Percentiles rank a stretch among this genome's conserved stretches.
Evolutionary conservation across 2,888 invertebrate genomes (phyloP).

Genomic region (Agrochola lota): DNA sequence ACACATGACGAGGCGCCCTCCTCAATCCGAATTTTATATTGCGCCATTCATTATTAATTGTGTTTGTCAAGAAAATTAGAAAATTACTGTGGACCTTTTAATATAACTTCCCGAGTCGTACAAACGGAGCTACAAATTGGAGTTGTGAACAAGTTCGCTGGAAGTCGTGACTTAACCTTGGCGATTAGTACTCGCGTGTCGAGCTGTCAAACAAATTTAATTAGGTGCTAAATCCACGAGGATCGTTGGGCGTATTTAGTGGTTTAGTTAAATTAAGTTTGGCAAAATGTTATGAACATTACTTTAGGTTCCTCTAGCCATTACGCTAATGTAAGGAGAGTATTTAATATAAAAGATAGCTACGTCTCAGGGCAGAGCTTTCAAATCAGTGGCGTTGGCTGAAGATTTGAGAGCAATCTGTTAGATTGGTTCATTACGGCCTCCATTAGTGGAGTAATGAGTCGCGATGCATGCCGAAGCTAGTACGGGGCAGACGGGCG

Average conservation of each 20-base stretch:
- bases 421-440: slow-evolving; percentile 90
- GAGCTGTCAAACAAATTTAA: slow-evolving; percentile 83
- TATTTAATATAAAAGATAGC: slow-evolving; percentile 84
- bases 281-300: slow-evolving; percentile 24
- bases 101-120: slow-evolving; percentile 88
- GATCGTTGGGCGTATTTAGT: slow-evolving; percentile 74
- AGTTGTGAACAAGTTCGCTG: slow-evolving; percentile 84
- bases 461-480: slow-evolving; percentile 87
- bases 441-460: slow-evolving; percentile 90
- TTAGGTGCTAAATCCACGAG: slow-evolving; percentile 81
- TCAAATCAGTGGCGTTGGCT: slow-evolving; percentile 87
- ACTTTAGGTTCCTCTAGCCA: slow-evolving; percentile 29
- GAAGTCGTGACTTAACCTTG: slow-evolving; percentile 83
- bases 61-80: slow-evolving; percentile 90
- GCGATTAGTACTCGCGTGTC: slow-evolving; percentile 83
- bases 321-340: slow-evolving; percentile 53
- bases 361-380: slow-evolving; percentile 78
- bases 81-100: slow-evolving; percentile 90
- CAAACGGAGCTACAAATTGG: slow-evolving; percentile 86
- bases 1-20: slow-evolving; percentile 84
- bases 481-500: slow-evolving; percentile 75
- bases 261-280: slow-evolving; percentile 47
- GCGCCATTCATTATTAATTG: slow-evolving; percentile 88
- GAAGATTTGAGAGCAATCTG: slow-evolving; percentile 90
- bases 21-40: slow-evolving; percentile 90